Percentiles rank a stretch among this genome's conserved stretches.
phyloP scores from a whole-genome alignment of 1,140 invertebrate genomes.

The Drosophila nasuta region DNA sequence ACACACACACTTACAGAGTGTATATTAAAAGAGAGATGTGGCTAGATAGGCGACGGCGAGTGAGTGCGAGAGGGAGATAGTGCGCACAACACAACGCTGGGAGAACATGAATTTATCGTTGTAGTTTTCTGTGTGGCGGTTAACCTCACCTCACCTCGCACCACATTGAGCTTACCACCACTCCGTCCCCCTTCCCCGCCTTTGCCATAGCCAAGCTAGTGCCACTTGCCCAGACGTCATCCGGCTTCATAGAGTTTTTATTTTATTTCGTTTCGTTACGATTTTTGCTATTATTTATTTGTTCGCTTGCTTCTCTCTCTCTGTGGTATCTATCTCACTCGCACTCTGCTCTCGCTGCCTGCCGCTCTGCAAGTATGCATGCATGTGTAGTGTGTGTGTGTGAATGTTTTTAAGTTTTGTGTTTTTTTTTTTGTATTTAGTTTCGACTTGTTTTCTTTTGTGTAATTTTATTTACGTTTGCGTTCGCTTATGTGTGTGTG shows the following conservation, averaged over 20 bases:
- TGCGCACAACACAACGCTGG: slow-evolving; percentile 6
- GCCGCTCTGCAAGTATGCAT: slow-evolving; percentile 3
- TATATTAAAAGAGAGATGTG: slow-evolving; percentile 23
- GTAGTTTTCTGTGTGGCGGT: slow-evolving; percentile 50
- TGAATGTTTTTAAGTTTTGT: slow-evolving; percentile 65
- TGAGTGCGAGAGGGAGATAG: slow-evolving; percentile 21
- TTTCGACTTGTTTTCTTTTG: slow-evolving; percentile 82
- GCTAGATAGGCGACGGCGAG: not conserved
- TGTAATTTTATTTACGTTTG: slow-evolving; percentile 78
- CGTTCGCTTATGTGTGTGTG: slow-evolving; percentile 42
- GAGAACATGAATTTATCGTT: slow-evolving; percentile 53
- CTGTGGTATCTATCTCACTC: slow-evolving; percentile 20
- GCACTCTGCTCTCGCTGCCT: not conserved
- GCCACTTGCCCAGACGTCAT: slow-evolving; percentile 52
- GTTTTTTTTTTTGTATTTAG: slow-evolving; percentile 61
- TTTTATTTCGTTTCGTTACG: slow-evolving; percentile 80
- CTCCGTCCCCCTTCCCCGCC: not conserved
- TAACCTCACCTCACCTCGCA: slow-evolving; percentile 50
- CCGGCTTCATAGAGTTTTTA: slow-evolving; percentile 74
- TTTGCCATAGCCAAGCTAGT: slow-evolving; percentile 1
- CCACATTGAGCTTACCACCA: not conserved
- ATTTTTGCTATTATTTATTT: slow-evolving; percentile 82
- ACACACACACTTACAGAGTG: slow-evolving; percentile 5
- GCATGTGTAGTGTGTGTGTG: slow-evolving; percentile 53
- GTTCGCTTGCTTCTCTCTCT: slow-evolving; percentile 70